Base-by-base conservation (phyloP, 2,797 vertebrate genomes). In the Peromyscus melanophrys region DNA sequence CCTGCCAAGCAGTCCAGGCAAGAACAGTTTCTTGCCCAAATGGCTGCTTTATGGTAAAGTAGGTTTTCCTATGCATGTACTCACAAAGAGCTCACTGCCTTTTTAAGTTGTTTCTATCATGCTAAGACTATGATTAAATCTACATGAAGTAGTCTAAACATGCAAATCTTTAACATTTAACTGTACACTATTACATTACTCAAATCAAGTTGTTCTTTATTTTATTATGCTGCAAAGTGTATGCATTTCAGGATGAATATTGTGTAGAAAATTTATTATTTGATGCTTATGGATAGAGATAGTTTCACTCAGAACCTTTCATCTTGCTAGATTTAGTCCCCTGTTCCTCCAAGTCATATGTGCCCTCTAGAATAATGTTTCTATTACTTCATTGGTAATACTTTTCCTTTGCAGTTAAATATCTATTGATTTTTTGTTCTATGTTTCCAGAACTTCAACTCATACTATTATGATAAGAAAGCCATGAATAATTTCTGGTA, bases 401-500 rank as follows among this genome's bases (percentile, higher is more conserved):
- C 71, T 34, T 93, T 82, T 7, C 7, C 29, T 96, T 94, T 90
- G 7, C 0, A 83, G 55, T 83, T 75, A 93, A 96, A 27, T 80
- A 87, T 83, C 67, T 92, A 80, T 43, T 84, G 88, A 40, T 77
- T n/a, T 86, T 65, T 63, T 55, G 12, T 57, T 94, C 37, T 63
- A 7, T 37, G 46, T 89, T 49, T 14, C 52, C 3, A 78, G 21
- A 91, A 91, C 3, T 78, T 89, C 4, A 80, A 63, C 13, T 59
- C 14, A 52, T 87, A 80, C 27, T 46, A 93, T 96, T 19, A 90
- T 8, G 29, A 82, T 76, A 16, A 55, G 21, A 1, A 13, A 83
- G 3, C 13, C 69, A 40, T 83, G 10, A 57, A 46, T 87, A 90
- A 95, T 90, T 67, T 91, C 49, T 87, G 25, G 0, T 31, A 75